A percentile compares a stretch with the other conserved stretches of the same genome.
Conservation (phyloP, 2,113 vertebrate species). For the Eleginops maclovinus region DNA sequence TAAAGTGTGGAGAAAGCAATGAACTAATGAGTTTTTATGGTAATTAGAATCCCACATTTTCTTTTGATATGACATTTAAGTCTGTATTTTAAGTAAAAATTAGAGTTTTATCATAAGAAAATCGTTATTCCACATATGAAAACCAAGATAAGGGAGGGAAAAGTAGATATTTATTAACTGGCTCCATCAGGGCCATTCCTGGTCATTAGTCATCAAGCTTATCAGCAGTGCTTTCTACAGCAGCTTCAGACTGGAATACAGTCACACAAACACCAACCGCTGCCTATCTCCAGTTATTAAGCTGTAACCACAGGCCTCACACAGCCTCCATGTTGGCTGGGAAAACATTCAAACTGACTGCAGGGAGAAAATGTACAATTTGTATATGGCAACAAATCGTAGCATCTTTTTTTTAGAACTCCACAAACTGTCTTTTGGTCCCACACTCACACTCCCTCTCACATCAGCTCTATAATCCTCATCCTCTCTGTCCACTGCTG, state of each 20-base stretch:
- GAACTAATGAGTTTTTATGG: too few species aligned
- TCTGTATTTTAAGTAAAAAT: neutral
- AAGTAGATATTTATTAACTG: constrained; percentile 19
- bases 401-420: neutral
- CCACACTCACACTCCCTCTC: neutral
- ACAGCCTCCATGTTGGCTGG: neutral
- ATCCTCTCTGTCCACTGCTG: constrained; percentile 43
- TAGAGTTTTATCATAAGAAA: neutral
- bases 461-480: constrained; percentile 58
- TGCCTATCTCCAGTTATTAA: constrained; percentile 36
- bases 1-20: neutral
- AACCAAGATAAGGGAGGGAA: constrained; percentile 20
- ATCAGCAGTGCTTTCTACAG: constrained; percentile 31
- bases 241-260: constrained; percentile 34
- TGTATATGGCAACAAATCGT: neutral
- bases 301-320: constrained; percentile 12
- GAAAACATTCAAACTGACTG: constrained; percentile 22
- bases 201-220: constrained; percentile 31
- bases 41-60: neutral
- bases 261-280: constrained; percentile 10
- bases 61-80: constrained; percentile 10
- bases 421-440: constrained; percentile 15
- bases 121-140: constrained; percentile 23
- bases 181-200: constrained; percentile 18
- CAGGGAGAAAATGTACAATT: neutral